Conservation (phyloP, 2,797 vertebrate genomes). For the Lepus townsendii region DNA sequence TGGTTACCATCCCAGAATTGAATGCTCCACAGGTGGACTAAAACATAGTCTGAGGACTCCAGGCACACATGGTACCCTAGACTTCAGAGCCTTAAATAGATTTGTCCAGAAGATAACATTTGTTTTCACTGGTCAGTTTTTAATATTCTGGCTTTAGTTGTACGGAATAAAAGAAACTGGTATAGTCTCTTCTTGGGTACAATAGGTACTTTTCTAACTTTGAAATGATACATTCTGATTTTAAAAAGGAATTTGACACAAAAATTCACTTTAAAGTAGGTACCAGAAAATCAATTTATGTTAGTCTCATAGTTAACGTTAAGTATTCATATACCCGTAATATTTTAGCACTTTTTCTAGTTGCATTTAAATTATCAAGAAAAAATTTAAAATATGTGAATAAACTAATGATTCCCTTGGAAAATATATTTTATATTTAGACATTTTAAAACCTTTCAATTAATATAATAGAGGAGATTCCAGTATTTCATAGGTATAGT, state of each 20-base stretch:
- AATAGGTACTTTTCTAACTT: not conserved
- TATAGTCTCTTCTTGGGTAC: conserved; percentile 19
- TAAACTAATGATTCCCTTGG: no score
- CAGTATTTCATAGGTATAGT: no score
- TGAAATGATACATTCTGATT: conserved; percentile 49
- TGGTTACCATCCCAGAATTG: not conserved
- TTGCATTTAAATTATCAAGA: no score
- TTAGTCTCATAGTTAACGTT: conserved; percentile 38
- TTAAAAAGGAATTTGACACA: conserved; percentile 54
- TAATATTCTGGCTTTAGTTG: conserved; percentile 34
- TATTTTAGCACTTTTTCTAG: no score
- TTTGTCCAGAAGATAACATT: not conserved
- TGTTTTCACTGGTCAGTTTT: conserved; percentile 27
- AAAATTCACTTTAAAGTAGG: conserved; percentile 25
- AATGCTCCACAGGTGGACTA: not conserved
- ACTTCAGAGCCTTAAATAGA: conserved; percentile 20
- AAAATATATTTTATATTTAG: no score
- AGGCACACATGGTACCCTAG: not conserved
- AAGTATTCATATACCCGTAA: no score
- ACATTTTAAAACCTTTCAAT: no score
- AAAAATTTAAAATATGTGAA: no score
- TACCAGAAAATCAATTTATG: conserved; percentile 24
- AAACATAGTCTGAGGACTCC: not conserved
- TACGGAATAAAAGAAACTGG: conserved; percentile 5
- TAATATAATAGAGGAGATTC: no score